Base-by-base conservation (phyloP, 1,140 invertebrate genomes). In the Zaprionus ghesquierei region DNA sequence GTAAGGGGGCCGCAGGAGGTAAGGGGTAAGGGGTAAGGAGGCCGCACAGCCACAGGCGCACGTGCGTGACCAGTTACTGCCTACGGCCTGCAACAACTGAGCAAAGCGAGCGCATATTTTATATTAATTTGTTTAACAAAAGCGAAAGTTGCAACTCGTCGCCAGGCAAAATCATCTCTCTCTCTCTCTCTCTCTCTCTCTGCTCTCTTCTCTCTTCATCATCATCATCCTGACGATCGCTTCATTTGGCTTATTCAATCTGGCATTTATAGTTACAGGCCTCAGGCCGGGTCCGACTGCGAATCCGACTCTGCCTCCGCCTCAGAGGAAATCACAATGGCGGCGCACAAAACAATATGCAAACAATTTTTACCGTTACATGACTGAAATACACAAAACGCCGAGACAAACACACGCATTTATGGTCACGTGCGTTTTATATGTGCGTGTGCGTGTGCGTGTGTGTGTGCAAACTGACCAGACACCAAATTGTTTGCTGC, bases 241-340 rank as follows among this genome's bases (percentile, higher is more conserved):
- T 87, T 87, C 82, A 87, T 87, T 87, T 87, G 82, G 84, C 72
- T 87, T 81, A 87, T 89, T 87, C 79, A 89, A 89, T 87, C 75
- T 79, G 79, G 46, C 79, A 89, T 86, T 87, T 53, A 4, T 27
- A 4, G 25, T 9, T 54, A n/a, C 61, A 60, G 56, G 44, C 33
- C 31, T 25, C 29, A 22, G 58, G 31, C 20, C 27, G 46, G 13
- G 58, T 33, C 25, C 20, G n/a, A n/a, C n/a, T n/a, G n/a, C n/a
- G 6, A 2, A 18, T 31, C 8, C 27, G 2, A 15, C 5, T 15
- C 6, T 6, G 35, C 29, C n/a, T n/a, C 1, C 3, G 38, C 2
- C 31, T 49, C 29, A 2, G 23, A 58, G 38, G 41, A 81, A 85
- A 86, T 81, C 81, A 86, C 82, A 85, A 85, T 85, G 82, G 44